Evolutionary conservation across 2,797 vertebrate genomes (phyloP), one percentile per base, ranked within the genome.

Genomic region (Syngnathus acus): DNA sequence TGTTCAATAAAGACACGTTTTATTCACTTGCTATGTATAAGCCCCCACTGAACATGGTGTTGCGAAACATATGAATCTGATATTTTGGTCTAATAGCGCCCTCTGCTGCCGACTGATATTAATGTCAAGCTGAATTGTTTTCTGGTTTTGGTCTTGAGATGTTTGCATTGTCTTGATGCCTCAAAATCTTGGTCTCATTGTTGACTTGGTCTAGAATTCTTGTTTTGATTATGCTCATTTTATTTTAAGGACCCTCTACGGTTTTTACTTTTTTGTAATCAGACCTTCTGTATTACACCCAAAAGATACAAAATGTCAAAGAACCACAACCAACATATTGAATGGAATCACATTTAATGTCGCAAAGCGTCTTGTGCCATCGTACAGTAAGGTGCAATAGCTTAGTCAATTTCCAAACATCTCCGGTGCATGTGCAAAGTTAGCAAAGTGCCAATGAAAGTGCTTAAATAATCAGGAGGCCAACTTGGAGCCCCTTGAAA

Each of bases 281-380:
- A 21, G 1, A 11, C n/a, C 50, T 51, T 51, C 50, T 53, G 19
- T n/a, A 7, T 50, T 50, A 6, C 19, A 50, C 48, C 21, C n/a
- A 53, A 53, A 23, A 53, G 0, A 4, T 11, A 23, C 7, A 17
- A 45, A 23, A 0, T 63, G 6, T 26, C 2, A 72, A 68, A 72
- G 67, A 39, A 53, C 9, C 45, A 54, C 19, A 74, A 40, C 65
- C 54, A 68, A 43, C 16, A 32, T 19, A 48, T 71, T 82, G 48
- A 79, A 78, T 89, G 89, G 69, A 84, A 86, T 89, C 74, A 87
- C 78, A 78, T 92, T 92, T 92, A 93, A 90, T 92, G 89, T 89
- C 76, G 82, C 81, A 83, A 79, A 84, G 82, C 82, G 82, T 81
- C 84, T 83, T 71, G 74, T 81, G 78, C 75, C 81, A 77, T 80